These are phyloP conservation scores for Atethmia centrago DNA, from an alignment of 2,888 invertebrate species.

Conservation along the genomic window DNA sequence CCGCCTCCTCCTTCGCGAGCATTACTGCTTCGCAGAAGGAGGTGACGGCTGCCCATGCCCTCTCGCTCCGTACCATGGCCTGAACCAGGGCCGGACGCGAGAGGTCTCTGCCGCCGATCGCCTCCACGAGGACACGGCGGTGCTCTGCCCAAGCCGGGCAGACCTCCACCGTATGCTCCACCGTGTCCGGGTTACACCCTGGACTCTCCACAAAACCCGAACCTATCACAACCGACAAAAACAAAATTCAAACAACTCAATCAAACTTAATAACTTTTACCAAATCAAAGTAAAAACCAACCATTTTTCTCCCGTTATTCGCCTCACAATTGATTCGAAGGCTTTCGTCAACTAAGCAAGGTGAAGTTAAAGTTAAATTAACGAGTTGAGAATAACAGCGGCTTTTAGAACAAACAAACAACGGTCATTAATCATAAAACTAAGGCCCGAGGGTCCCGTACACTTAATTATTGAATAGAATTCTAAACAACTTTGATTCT, in stretches of 20 bases:
- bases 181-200: too few species aligned
- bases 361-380: conserved; percentile 69
- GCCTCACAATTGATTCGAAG: conserved; percentile 61
- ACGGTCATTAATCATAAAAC: conserved; percentile 73
- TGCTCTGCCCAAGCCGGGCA: too few species aligned
- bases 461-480: conserved; percentile 72
- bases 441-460: conserved; percentile 65
- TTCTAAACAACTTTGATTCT: conserved; percentile 57
- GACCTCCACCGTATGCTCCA: too few species aligned
- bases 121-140: too few species aligned
- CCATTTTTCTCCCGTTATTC: conserved; percentile 38
- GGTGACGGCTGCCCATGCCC: too few species aligned
- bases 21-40: too few species aligned
- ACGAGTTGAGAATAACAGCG: conserved; percentile 68
- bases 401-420: conserved; percentile 68
- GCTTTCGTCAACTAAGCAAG: conserved; percentile 62
- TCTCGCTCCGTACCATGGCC: too few species aligned
- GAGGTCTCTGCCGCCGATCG: too few species aligned
- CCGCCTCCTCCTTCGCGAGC: too few species aligned
- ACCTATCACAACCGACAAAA: conserved; percentile 20
- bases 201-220: background rate
- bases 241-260: conserved; percentile 36
- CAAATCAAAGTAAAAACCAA: conserved; percentile 30
- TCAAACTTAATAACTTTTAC: conserved; percentile 25
- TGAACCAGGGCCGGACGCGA: too few species aligned